Percentiles rank a stretch among this genome's conserved stretches.
These are phyloP conservation scores for Cerastis rubricosa DNA, from an alignment of 2,888 invertebrate genomes.

Conservation along the genomic window DNA sequence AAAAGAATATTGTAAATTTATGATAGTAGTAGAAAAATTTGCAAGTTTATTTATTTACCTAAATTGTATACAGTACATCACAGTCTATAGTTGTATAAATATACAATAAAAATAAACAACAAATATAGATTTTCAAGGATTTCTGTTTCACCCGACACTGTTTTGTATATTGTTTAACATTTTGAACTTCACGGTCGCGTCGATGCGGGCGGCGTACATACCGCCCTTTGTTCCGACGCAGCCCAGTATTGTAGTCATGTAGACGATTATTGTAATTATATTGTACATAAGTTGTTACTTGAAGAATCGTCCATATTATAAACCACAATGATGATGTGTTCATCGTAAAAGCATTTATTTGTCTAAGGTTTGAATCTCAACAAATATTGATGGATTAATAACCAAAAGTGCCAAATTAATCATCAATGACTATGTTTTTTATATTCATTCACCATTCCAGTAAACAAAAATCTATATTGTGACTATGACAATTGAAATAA, in stretches of 20 bases:
- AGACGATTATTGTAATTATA: slow-evolving; percentile 83
- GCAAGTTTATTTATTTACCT: slow-evolving; percentile 72
- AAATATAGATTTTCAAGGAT: slow-evolving; percentile 52
- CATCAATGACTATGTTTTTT: slow-evolving; percentile 75
- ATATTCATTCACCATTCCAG: slow-evolving; percentile 86
- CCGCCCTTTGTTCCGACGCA: slow-evolving; percentile 1
- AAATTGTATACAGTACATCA: slow-evolving; percentile 75
- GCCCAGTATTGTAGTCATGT: slow-evolving; percentile 68
- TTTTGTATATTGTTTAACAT: slow-evolving; percentile 55
- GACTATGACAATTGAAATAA: slow-evolving; percentile 80
- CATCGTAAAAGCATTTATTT: slow-evolving; percentile 84
- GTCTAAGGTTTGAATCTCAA: slow-evolving; percentile 85
- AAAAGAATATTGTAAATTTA: slow-evolving; percentile 72
- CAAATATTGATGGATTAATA: slow-evolving; percentile 75
- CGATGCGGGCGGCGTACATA: slow-evolving; percentile 1
- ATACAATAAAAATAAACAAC: slow-evolving; percentile 48
- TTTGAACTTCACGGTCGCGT: slow-evolving; percentile 44
- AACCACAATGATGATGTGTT: slow-evolving; percentile 67
- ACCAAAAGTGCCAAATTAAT: slow-evolving; percentile 85
- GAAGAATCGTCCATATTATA: slow-evolving; percentile 82
- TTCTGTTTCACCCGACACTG: slow-evolving; percentile 56
- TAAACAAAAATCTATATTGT: slow-evolving; percentile 79
- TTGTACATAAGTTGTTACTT: slow-evolving; percentile 87
- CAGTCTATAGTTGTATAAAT: slow-evolving; percentile 69
- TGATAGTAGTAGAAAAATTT: slow-evolving; percentile 70